Evolutionary conservation across 2,888 invertebrate species (phyloP), one percentile per base, ranked within the genome.

Genomic region (Leucoma salicis): DNA sequence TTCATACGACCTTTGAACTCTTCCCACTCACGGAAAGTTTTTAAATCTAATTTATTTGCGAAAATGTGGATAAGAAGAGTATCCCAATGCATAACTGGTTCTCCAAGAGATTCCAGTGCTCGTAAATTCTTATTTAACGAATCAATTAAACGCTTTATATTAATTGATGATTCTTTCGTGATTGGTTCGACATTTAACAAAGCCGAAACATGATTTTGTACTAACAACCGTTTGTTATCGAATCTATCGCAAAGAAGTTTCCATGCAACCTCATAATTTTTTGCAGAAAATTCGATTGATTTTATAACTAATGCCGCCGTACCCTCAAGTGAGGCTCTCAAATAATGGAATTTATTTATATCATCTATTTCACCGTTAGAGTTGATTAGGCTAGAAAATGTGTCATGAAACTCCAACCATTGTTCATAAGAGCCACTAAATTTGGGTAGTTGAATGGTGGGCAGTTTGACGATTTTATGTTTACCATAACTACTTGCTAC

Each of bases 1-100:
- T n/a, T n/a, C n/a, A n/a, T n/a, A n/a, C n/a, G n/a, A n/a, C 6
- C 13, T 4, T 39, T 16, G 12, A 57, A 45, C 31, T 60, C 47
- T 18, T 63, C 60, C 59, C 62, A 63, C 14, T 60, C 53, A 28
- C 58, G 51, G 15, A 33, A 51, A 0, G 58, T 56, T 14, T 46
- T 57, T 3, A n/a, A 8, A 33, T 66, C 61, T 31, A 64, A 32
- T 39, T 63, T 66, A n/a, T n/a, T n/a, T n/a, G n/a, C n/a, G n/a
- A n/a, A n/a, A n/a, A n/a, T n/a, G n/a, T n/a, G n/a, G n/a, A n/a
- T n/a, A n/a, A n/a, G n/a, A n/a, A n/a, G n/a, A n/a, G n/a, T n/a
- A n/a, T n/a, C n/a, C n/a, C n/a, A n/a, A n/a, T n/a, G n/a, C n/a
- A n/a, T n/a, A n/a, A n/a, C n/a, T n/a, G n/a, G n/a, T n/a, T n/a